Base-by-base conservation (phyloP, 2,888 invertebrate species). In the Salticus scenicus region DNA sequence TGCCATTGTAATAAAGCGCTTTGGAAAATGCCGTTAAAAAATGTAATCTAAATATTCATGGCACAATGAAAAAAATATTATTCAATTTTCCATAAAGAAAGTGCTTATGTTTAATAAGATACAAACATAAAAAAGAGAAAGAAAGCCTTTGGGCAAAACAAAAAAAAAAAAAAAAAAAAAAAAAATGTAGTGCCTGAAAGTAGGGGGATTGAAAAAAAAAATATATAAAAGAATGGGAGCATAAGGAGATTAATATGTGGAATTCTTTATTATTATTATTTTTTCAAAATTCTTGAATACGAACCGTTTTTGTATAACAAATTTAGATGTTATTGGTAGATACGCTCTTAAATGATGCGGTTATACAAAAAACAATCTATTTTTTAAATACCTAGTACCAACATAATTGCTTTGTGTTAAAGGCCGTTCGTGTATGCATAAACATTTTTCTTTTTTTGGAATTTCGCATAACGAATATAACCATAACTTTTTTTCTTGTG, bases 51-150 rank as follows among this genome's bases (percentile, higher is more conserved):
- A 57, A 57, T 57, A 57, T 57, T 57, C 57, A 57, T 57, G 24
- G 57, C 24, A 57, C 57, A 24, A 12, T 57, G 57, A 57, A 57
- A 57, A 57, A 57, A 37, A 47, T 14, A 57, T 57, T 24, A 57
- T 57, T 24, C 57, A 57, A 57, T 57, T 57, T 57, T 57, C 57
- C 24, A 57, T 57, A 57, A 57, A 57, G 57, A 24, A 24, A 24
- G 57, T 57, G 57, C 57, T 57, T 57, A 57, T 57, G 57, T 24
- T 57, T 57, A 57, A 57, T 57, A 57, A 57, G 57, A 57, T 57
- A 57, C 57, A 57, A 57, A 57, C 57, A 57, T 24, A 57, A 4
- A 57, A 24, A 57, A 24, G 4, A 24, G 17, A 57, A 57, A 57
- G 17, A 2, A 2, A 47, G 47, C 47, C 47, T 47, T 47, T 47